Base-by-base conservation (phyloP, 2,113 vertebrate species). In the Crotalus viridis region DNA sequence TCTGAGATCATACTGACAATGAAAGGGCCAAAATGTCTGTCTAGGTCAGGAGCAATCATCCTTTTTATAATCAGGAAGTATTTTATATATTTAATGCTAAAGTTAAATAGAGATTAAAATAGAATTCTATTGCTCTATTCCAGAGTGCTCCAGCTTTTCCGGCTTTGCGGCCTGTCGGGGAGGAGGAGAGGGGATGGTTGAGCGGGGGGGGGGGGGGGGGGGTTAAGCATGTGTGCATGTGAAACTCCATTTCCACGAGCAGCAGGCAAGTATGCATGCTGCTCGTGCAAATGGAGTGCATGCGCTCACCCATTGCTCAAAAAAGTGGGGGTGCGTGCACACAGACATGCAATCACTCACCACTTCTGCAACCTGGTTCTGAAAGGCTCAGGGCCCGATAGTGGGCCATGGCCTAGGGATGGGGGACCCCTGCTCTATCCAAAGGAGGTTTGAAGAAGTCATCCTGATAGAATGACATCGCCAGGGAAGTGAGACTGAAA, bases 301-400 rank as follows among this genome's bases (percentile, higher is more conserved):
- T 64, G 59, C 26, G 28, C 61, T 64, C 4, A 1, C 61, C 26
- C 26, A 12, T 26, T 64, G 48, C 61, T 64, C 1, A 5, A 10
- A n/a, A 26, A 64, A 64, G 26, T n/a, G 10, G 26, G 26, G 26
- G 28, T 12, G 26, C 4, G 10, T 9, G 1, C 10, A 5, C 59
- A 28, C 26, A n/a, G 10, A n/a, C 26, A 0, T 26, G 9, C 0
- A 0, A 10, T 64, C 4, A 10, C 61, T 4, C 1, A 1, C 26
- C 61, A 28, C 10, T 64, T 64, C 22, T 64, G 61, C 0, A 10
- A 64, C 61, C 10, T 3, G 10, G 61, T 64, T 64, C 61, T 64
- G 61, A 64, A 64, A 10, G 61, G 10, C 61, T 64, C 26, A 64
- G 4, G 26, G 61, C 61, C 26, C 1, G 3, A 10, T n/a, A 64